These are phyloP conservation scores for Trinectes maculatus DNA, from an alignment of 2,113 vertebrate genomes.

Conservation along the genomic window DNA sequence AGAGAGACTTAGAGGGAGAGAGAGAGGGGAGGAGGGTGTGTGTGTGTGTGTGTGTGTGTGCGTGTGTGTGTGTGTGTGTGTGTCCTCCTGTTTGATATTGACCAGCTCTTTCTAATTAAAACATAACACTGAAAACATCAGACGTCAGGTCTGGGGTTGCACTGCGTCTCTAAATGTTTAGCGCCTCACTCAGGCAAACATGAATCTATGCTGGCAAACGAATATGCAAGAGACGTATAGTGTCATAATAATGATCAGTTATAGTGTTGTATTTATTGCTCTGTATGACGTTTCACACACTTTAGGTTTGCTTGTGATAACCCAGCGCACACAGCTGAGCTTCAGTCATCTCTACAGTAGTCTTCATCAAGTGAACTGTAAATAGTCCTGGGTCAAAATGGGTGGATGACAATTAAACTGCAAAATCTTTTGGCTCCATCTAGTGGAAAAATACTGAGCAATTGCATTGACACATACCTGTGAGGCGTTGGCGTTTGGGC, in stretches of 20 bases:
- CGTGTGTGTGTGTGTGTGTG: not conserved
- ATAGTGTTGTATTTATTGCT: too few species aligned
- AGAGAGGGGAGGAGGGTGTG: not conserved
- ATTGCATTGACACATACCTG: constrained; percentile 87
- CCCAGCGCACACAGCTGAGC: too few species aligned
- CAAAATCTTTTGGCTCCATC: constrained; percentile 59
- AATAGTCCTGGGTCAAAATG: not conserved
- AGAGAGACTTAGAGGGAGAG: constrained; percentile 65
- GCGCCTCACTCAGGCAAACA: too few species aligned
- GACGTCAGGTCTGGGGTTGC: constrained; percentile 50
- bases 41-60: constrained; percentile 3
- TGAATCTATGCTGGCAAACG: too few species aligned
- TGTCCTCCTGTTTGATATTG: constrained; percentile 38
- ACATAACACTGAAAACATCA: too few species aligned
- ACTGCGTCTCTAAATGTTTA: constrained; percentile 48
- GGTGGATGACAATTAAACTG: not conserved
- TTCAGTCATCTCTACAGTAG: too few species aligned
- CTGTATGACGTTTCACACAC: too few species aligned
- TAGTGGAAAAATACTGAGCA: too few species aligned
- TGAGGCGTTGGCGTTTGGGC: constrained; percentile 75
- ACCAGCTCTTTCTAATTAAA: constrained; percentile 33
- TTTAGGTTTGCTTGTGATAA: too few species aligned
- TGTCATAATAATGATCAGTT: too few species aligned
- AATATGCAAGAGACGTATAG: too few species aligned
- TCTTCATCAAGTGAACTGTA: not conserved